Evolutionary conservation across 2,888 invertebrate species (phyloP).

Genomic region (Meganola albula): DNA sequence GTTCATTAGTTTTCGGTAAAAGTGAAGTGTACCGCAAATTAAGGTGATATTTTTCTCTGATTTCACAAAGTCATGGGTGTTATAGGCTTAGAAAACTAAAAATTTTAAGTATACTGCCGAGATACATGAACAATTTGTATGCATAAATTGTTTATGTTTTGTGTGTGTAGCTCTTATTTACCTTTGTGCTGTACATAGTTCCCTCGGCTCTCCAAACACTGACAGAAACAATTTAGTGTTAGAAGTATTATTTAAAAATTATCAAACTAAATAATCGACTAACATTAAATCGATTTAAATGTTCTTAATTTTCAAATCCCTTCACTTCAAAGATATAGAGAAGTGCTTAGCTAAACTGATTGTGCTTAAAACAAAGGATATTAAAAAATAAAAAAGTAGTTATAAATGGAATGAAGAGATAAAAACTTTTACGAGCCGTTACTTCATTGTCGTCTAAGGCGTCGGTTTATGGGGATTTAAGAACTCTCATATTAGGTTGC

Average conservation of each 20-base stretch:
- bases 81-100: too few relatives aligned
- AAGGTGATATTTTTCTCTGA: too few relatives aligned
- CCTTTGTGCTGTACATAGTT: too few relatives aligned
- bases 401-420: conserved; percentile 64
- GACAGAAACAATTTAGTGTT: too few relatives aligned
- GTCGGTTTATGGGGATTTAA: conserved; percentile 59
- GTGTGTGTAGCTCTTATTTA: too few relatives aligned
- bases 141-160: too few relatives aligned
- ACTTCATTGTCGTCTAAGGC: conserved; percentile 48
- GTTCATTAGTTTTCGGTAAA: too few relatives aligned
- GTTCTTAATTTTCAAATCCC: conserved; percentile 19
- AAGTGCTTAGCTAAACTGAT: conserved; percentile 31
- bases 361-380: conserved; percentile 47
- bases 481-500: conserved; percentile 46
- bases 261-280: conserved; percentile 14
- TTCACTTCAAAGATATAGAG: conserved; percentile 19
- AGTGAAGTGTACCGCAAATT: too few relatives aligned
- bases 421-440: conserved; percentile 70
- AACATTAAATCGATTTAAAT: conserved; percentile 23
- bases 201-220: too few relatives aligned
- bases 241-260: background rate
- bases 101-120: too few relatives aligned
- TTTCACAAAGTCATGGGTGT: too few relatives aligned
- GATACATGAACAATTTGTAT: too few relatives aligned
- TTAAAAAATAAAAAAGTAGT: conserved; percentile 51